Evolutionary conservation across 2,888 invertebrate species (phyloP), one percentile per base, ranked within the genome.

Genomic region (Nomada ferruginata): DNA sequence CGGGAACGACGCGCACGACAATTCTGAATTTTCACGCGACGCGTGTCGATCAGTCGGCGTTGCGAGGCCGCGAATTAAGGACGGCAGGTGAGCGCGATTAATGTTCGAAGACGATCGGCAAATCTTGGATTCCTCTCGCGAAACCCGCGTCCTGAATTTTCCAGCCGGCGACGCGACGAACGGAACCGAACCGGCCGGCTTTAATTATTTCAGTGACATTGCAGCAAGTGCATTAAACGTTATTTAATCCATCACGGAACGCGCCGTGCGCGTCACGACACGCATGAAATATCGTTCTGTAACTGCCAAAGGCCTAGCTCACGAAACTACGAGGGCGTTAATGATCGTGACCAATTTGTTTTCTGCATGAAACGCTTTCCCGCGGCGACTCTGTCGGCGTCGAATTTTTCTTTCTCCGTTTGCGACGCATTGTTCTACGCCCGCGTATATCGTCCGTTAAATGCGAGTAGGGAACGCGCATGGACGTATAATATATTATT

Each of bases 311-410:
- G 81, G 73, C 75, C 50, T 75, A 79, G 44, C 68, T 53, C 63
- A 61, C 76, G 83, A 78, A 78, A 80, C 78, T 73, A 47, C 79
- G 50, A 79, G 85, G 83, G 86, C 85, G 85, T 86, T 89, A 89
- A 91, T 90, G 90, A 89, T 90, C 87, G 90, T 86, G 88, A 90
- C 91, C 90, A 90, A 90, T 90, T 91, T 90, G 89, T 90, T 87
- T 89, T 88, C 87, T 87, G 85, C 88, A 81, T 85, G 79, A 87
- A 89, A 87, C 87, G 87, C 83, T 90, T 88, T 89, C 85, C 88
- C 87, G 89, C 83, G 87, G 88, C 85, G 83, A 84, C 64, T 65
- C 23, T 60, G 63, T 69, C 70, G 68, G 73, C 29, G 29, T 65
- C 64, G 69, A 71, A 85, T 82, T 82, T 80, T 80, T 83, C 53